phyloP scores from a whole-genome alignment of 2,113 vertebrate genomes.

The Glaucomys volans region DNA sequence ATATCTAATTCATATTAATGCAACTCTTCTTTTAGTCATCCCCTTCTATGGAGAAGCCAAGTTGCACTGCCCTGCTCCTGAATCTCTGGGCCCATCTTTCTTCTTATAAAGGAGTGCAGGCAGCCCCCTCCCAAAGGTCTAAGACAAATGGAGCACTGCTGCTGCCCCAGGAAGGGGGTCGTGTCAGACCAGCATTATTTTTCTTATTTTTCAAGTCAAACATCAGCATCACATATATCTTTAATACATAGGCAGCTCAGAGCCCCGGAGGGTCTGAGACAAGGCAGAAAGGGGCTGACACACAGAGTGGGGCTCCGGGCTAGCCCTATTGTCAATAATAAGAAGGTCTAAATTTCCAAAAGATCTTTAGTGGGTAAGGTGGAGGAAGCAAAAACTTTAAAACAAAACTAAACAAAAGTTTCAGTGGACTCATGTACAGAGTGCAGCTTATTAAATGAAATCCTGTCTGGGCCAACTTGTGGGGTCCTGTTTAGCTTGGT shows the following conservation, averaged over 20 bases:
- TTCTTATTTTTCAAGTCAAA: neutral
- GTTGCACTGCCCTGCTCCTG: neutral
- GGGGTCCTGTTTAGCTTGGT: neutral
- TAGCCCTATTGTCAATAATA: neutral
- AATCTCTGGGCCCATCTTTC: too few relatives aligned
- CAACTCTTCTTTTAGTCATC: neutral
- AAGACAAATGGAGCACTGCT: neutral
- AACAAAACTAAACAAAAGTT: neutral
- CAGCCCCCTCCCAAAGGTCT: neutral
- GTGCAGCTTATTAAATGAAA: neutral
- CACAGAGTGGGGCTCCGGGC: neutral
- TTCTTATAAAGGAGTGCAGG: neutral
- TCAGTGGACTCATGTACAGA: neutral
- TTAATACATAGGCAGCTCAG: neutral
- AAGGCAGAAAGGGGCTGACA: too few relatives aligned
- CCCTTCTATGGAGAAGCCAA: neutral
- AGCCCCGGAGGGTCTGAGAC: neutral
- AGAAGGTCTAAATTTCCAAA: neutral
- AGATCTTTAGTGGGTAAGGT: neutral
- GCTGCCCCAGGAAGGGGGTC: neutral
- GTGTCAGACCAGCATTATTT: neutral
- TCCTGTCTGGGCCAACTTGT: too few relatives aligned
- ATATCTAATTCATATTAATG: conserved; percentile 12
- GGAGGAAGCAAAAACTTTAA: neutral
- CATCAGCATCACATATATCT: neutral